Evolutionary conservation across 2,113 vertebrate genomes (phyloP).

Genomic region (Struthio camelus): DNA sequence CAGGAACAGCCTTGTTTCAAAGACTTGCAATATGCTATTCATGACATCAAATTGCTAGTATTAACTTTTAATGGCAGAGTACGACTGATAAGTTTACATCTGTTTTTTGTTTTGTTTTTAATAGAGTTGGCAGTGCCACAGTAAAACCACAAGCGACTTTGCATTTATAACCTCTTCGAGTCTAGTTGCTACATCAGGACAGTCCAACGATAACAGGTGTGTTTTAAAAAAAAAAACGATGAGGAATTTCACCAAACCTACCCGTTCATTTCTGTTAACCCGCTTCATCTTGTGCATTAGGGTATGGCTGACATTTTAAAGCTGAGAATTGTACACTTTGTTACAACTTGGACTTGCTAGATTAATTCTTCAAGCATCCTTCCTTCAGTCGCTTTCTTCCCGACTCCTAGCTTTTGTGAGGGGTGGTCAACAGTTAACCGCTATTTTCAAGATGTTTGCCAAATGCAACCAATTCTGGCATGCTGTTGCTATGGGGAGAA

Average conservation of each 20-base stretch:
- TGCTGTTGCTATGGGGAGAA: neutral
- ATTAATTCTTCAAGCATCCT: neutral
- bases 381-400: neutral
- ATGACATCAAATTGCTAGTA: neutral
- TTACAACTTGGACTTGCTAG: neutral
- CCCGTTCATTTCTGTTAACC: neutral
- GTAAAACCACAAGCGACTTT: conserved; percentile 94
- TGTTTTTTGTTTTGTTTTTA: conserved; percentile 15
- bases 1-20: neutral
- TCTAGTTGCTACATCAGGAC: conserved; percentile 94
- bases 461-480: neutral
- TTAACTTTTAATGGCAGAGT: neutral
- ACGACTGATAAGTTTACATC: neutral
- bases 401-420: neutral
- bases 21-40: neutral
- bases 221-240: neutral
- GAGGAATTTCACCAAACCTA: neutral
- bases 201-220: conserved; percentile 95
- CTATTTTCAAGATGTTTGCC: neutral
- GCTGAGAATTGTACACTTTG: neutral
- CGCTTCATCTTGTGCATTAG: neutral
- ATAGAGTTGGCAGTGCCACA: conserved; percentile 97
- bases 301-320: neutral
- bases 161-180: conserved; percentile 97
- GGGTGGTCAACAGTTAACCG: neutral